phyloP scores from a whole-genome alignment of 2,113 vertebrate genomes.

The Cebus imitator region DNA sequence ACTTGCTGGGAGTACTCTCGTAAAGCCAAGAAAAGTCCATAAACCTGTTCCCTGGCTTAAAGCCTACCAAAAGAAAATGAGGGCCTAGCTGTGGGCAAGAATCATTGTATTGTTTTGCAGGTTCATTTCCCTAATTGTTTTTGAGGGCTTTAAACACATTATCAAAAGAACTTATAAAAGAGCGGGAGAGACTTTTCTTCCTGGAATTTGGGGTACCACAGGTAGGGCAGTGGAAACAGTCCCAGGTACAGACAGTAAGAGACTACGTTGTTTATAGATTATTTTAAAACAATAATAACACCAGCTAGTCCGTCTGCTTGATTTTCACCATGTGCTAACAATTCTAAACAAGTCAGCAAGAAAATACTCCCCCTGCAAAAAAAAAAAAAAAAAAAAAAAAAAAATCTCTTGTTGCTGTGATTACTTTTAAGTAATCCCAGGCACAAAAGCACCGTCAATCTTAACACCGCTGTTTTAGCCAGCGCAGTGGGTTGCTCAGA shows the following conservation, averaged over 20 bases:
- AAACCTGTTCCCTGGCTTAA: slow-evolving; percentile 33
- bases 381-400: neutral
- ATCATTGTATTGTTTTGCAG: neutral
- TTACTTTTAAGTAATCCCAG: neutral
- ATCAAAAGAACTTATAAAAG: neutral
- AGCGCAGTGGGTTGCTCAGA: no score
- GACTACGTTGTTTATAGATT: neutral
- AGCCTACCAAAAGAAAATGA: slow-evolving; percentile 48
- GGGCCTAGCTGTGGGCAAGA: neutral
- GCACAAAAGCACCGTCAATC: no score
- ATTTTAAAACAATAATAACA: slow-evolving; percentile 1
- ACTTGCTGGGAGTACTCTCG: neutral
- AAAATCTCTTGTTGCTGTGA: neutral
- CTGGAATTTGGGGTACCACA: neutral
- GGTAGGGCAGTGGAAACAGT: neutral
- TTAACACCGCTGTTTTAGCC: no score
- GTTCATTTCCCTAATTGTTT: slow-evolving; percentile 35
- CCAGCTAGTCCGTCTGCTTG: neutral
- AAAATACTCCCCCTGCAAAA: neutral
- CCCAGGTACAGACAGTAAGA: neutral
- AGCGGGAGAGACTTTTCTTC: slow-evolving; percentile 29
- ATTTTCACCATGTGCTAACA: neutral
- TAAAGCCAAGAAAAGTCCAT: neutral
- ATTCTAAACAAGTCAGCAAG: neutral
- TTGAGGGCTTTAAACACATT: neutral